Evolutionary conservation across 2,797 vertebrate species (phyloP).

Genomic region (Petrocephalus schoutedeni): DNA sequence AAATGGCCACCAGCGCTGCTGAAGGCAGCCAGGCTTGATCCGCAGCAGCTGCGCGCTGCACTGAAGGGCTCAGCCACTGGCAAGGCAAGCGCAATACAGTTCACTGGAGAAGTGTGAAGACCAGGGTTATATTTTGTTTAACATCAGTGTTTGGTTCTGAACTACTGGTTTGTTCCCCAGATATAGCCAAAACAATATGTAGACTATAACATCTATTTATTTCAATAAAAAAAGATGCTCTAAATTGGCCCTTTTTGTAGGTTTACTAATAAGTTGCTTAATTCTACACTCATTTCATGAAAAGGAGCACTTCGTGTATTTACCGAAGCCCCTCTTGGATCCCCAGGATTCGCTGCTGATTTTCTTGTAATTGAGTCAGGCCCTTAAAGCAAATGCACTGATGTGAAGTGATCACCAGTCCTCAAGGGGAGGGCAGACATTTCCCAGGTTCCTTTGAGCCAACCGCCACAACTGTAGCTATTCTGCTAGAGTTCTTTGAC

Average conservation of each 20-base stretch:
- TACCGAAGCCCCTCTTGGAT: background rate
- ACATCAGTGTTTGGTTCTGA: background rate
- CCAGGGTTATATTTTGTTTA: background rate
- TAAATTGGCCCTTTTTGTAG: background rate
- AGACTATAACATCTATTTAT: background rate
- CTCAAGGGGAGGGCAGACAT: background rate
- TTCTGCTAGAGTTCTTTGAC: background rate
- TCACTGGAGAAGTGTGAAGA: background rate
- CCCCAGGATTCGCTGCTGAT: background rate
- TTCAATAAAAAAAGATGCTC: background rate
- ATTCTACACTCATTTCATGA: background rate
- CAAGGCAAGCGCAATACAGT: background rate
- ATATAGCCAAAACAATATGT: background rate
- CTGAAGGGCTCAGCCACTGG: background rate
- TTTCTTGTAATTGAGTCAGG: background rate
- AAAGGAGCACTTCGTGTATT: background rate
- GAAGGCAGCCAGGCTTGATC: slow-evolving; percentile 15
- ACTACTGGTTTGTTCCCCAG: background rate
- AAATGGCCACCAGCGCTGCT: slow-evolving; percentile 22
- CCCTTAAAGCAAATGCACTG: background rate
- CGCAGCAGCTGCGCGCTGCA: background rate
- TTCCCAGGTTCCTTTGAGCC: background rate
- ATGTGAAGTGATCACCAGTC: background rate
- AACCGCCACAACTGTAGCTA: background rate
- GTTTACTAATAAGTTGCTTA: background rate